These are phyloP conservation scores for Hyperoodon ampullatus DNA, from an alignment of 2,113 vertebrate genomes.

Conservation along the genomic window DNA sequence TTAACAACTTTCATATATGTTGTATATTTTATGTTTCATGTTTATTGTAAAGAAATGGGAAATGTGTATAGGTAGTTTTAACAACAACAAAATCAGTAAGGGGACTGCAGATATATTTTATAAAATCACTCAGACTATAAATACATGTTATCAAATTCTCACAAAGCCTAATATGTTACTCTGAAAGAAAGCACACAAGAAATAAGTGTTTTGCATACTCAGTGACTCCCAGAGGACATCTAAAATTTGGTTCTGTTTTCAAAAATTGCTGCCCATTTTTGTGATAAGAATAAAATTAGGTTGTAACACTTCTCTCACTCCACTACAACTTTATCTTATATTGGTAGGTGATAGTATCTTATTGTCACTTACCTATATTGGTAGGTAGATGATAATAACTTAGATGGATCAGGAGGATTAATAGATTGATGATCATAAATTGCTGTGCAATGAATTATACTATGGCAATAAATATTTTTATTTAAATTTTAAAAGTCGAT, in stretches of 20 bases:
- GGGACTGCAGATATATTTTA: neutral
- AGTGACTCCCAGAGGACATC: neutral
- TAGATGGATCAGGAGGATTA: neutral
- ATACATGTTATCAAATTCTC: neutral
- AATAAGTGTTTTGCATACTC: neutral
- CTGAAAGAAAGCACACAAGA: neutral
- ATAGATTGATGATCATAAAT: neutral
- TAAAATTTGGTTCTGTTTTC: neutral
- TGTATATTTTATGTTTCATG: neutral
- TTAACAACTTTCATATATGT: neutral
- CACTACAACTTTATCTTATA: neutral
- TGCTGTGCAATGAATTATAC: neutral
- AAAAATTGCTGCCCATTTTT: neutral
- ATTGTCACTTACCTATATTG: neutral
- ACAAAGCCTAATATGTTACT: neutral
- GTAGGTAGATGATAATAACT: neutral
- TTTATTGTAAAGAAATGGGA: neutral
- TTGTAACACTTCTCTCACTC: neutral
- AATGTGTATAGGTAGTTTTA: neutral
- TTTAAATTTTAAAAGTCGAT: constrained; percentile 5
- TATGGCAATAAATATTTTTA: neutral
- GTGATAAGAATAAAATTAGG: neutral
- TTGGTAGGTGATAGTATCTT: neutral
- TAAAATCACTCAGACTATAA: neutral
- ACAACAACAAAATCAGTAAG: neutral